phyloP scores from a whole-genome alignment of 1,140 invertebrate genomes.

The Anoplophora glabripennis region DNA sequence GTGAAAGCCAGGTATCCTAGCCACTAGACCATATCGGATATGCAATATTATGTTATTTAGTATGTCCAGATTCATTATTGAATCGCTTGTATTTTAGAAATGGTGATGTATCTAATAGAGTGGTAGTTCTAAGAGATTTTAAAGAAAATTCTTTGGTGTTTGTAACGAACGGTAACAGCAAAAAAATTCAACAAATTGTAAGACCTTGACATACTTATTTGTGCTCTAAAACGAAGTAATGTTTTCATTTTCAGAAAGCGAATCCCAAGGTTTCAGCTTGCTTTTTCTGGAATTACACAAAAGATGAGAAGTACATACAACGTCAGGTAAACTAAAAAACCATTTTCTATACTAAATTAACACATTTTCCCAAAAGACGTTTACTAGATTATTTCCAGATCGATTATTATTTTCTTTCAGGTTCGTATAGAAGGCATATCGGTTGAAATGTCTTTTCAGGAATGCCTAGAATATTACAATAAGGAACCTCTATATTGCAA shows the following conservation, averaged over 20 bases:
- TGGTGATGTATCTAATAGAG: conserved; percentile 50
- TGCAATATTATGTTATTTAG: background rate
- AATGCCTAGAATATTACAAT: conserved; percentile 20
- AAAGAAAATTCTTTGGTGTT: conserved; percentile 54
- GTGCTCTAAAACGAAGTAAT: conserved; percentile 7
- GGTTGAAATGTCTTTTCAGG: conserved; percentile 15
- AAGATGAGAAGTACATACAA: conserved; percentile 41
- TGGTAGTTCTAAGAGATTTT: conserved; percentile 49
- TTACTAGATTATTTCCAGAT: background rate
- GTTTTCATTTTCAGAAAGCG: conserved; percentile 44
- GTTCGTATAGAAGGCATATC: conserved; percentile 25
- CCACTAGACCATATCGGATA: conserved; percentile 41
- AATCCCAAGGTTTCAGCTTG: conserved; percentile 52
- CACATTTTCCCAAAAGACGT: background rate
- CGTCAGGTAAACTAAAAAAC: conserved; percentile 46
- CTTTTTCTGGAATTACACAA: conserved; percentile 51
- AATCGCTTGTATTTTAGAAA: conserved; percentile 48
- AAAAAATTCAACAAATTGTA: conserved; percentile 54
- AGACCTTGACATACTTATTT: conserved; percentile 25
- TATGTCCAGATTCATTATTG: no score
- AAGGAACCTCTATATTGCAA: conserved; percentile 13
- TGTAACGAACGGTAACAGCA: conserved; percentile 52
- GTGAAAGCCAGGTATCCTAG: conserved; percentile 42
- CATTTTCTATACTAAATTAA: background rate
- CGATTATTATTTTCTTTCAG: conserved; percentile 11